Evolutionary conservation across 2,113 vertebrate genomes (phyloP).

Genomic region (Zingel zingel): DNA sequence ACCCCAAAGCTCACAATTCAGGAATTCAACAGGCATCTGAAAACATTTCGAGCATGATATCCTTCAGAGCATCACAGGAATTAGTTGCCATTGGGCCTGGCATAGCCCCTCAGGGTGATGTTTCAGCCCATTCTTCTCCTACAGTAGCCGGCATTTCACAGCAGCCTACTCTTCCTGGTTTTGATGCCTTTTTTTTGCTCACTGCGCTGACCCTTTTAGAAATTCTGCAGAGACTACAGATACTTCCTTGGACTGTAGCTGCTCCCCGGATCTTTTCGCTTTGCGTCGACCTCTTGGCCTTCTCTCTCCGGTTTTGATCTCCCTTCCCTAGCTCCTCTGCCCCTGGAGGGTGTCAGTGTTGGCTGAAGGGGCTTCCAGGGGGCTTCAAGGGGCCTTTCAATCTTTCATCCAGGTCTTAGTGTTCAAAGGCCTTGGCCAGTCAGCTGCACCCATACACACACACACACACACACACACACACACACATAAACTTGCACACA

Average conservation of each 20-base stretch:
- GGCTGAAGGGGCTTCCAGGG: constrained; percentile 86
- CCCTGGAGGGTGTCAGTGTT: constrained; percentile 78
- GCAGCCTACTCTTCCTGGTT: constrained; percentile 59
- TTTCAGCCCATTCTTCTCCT: constrained; percentile 52
- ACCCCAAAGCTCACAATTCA: constrained; percentile 53
- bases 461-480: neutral
- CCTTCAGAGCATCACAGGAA: constrained; percentile 31
- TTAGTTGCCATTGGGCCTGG: constrained; percentile 54
- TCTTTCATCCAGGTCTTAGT: constrained; percentile 97
- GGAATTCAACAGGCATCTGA: constrained; percentile 46
- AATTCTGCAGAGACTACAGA: constrained; percentile 75
- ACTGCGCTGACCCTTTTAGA: constrained; percentile 72
- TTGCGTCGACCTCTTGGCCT: constrained; percentile 77
- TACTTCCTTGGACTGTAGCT: constrained; percentile 79
- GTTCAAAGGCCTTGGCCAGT: constrained; percentile 94
- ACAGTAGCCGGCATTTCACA: constrained; percentile 43
- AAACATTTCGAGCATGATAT: constrained; percentile 49
- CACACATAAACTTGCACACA: constrained; percentile 47
- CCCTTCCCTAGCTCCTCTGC: constrained; percentile 70
- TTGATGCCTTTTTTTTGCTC: constrained; percentile 63
- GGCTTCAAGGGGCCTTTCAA: constrained; percentile 89
- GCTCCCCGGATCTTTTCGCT: constrained; percentile 73
- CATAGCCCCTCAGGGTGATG: constrained; percentile 59
- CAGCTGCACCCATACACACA: constrained; percentile 63
- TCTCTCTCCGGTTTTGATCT: constrained; percentile 78